phyloP scores from a whole-genome alignment of 2,888 invertebrate species.

The Melieria omissa region DNA sequence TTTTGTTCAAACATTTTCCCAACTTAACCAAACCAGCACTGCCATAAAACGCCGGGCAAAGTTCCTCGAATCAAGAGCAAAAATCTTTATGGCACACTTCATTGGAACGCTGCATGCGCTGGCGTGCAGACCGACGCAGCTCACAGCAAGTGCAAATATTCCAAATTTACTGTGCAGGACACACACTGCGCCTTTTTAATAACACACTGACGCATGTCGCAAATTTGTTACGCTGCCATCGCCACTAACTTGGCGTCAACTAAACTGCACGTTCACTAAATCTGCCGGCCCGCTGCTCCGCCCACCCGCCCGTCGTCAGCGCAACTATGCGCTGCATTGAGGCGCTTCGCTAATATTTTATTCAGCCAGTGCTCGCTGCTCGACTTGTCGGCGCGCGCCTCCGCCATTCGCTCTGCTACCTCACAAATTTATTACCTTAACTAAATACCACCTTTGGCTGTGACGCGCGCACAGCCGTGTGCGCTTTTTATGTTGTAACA shows the following conservation, averaged over 20 bases:
- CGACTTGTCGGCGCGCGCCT: neutral
- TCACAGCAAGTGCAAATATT: neutral
- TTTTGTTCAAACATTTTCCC: too few species aligned
- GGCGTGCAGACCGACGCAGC: neutral
- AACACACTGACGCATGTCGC: neutral
- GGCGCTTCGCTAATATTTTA: too few species aligned
- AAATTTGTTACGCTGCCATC: neutral
- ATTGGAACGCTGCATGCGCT: neutral
- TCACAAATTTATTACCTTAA: constrained; percentile 25
- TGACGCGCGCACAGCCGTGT: neutral
- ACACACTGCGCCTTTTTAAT: too few species aligned
- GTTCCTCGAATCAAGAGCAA: too few species aligned
- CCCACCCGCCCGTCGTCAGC: constrained; percentile 12
- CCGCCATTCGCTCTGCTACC: constrained; percentile 23
- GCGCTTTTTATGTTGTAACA: constrained; percentile 1
- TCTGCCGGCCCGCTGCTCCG: neutral
- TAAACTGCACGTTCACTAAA: neutral
- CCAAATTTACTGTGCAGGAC: too few species aligned
- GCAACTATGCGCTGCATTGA: neutral
- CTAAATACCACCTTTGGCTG: constrained; percentile 17
- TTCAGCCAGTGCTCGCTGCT: neutral
- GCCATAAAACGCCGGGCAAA: too few species aligned
- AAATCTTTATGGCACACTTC: too few species aligned
- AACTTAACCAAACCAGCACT: too few species aligned
- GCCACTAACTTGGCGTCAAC: neutral